Conservation (phyloP, 2,113 vertebrate genomes). For the Seriola dumerili region DNA sequence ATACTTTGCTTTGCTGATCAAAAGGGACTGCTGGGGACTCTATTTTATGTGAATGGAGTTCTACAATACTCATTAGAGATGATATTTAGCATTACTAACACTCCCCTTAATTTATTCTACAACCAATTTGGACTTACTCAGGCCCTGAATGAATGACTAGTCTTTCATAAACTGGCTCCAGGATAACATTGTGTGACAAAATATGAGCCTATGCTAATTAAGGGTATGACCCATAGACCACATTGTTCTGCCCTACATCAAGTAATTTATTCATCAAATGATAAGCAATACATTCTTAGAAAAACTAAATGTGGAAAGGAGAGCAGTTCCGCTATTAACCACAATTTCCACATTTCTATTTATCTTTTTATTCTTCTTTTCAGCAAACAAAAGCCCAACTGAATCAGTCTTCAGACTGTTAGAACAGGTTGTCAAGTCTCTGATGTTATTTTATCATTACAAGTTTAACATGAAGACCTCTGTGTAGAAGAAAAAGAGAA, state of each 20-base stretch:
- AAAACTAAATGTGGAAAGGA: background rate
- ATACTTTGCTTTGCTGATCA: slow-evolving; percentile 36
- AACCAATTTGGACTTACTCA: slow-evolving; percentile 3
- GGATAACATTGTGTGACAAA: background rate
- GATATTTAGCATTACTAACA: slow-evolving; percentile 1
- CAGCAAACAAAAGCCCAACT: background rate
- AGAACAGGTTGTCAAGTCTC: too few species aligned
- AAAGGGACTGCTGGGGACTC: slow-evolving; percentile 2
- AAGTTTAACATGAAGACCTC: too few species aligned
- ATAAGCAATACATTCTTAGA: background rate
- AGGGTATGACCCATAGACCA: background rate
- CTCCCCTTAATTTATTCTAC: slow-evolving; percentile 26
- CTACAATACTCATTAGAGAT: background rate
- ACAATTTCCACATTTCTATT: background rate
- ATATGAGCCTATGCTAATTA: slow-evolving; percentile 2
- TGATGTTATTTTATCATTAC: too few species aligned
- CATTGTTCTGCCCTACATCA: background rate
- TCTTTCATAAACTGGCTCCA: slow-evolving; percentile 30
- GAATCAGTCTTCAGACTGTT: background rate
- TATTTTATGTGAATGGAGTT: background rate
- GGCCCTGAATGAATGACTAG: background rate
- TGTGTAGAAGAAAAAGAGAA: too few species aligned
- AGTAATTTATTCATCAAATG: background rate
- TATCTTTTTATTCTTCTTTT: background rate
- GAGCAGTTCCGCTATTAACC: background rate